Evolutionary conservation across 2,113 vertebrate species (phyloP).

Genomic region (Phrynosoma blainvillii): DNA sequence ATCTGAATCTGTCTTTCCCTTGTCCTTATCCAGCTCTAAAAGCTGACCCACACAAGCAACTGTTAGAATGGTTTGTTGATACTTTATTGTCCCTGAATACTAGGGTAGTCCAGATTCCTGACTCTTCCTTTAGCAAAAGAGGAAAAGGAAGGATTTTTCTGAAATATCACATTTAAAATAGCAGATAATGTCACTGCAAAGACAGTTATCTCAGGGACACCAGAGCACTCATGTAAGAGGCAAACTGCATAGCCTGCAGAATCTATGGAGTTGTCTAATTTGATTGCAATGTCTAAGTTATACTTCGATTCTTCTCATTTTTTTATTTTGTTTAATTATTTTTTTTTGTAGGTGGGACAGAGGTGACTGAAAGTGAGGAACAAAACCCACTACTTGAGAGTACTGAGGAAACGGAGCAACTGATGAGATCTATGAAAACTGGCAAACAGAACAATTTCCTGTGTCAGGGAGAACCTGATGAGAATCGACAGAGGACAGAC

Average conservation of each 20-base stretch:
- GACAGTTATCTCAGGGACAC: no score
- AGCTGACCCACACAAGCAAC: no score
- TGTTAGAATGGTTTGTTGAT: no score
- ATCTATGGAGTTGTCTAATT: background rate
- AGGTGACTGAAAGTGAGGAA: background rate
- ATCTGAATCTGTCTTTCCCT: no score
- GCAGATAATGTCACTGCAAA: no score
- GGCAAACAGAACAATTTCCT: background rate
- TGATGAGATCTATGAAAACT: background rate
- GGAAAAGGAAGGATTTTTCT: no score
- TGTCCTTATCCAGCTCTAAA: no score
- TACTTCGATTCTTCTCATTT: background rate
- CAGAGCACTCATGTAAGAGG: no score
- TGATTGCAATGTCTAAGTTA: background rate
- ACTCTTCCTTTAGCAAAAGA: no score
- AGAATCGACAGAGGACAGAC: background rate
- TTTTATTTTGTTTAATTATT: background rate
- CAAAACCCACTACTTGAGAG: background rate
- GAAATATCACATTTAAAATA: no score
- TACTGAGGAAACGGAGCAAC: background rate
- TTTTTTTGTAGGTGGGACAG: background rate
- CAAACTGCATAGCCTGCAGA: background rate
- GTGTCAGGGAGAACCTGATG: background rate
- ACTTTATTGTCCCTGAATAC: no score
- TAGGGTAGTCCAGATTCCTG: no score